A percentile compares a stretch with the other conserved stretches of the same genome.
Evolutionary conservation across 2,888 invertebrate species (phyloP).

Genomic region (Theodoxus fluviatilis): DNA sequence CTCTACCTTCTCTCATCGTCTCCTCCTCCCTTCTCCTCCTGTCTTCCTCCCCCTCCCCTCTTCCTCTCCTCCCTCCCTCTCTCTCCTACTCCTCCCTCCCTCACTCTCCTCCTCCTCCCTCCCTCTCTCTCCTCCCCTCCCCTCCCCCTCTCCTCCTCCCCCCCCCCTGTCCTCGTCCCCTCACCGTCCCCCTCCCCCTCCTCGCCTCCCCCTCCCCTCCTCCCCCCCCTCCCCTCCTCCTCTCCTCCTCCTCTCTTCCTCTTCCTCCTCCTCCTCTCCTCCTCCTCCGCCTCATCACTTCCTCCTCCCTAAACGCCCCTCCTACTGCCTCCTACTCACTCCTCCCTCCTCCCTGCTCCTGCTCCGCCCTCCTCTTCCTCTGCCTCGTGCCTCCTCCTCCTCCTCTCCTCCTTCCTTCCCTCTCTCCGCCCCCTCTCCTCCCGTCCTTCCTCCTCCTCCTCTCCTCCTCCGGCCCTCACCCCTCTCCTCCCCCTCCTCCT

Average conservation of each 20-base stretch:
- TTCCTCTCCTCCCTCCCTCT: not conserved
- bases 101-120: too few species aligned
- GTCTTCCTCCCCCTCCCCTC: not conserved
- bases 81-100: too few species aligned
- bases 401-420: not conserved
- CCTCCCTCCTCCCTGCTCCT: not conserved
- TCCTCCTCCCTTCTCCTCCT: not conserved
- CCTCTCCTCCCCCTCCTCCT: too few species aligned
- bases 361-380: not conserved
- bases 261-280: too few species aligned
- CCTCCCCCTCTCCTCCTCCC: not conserved
- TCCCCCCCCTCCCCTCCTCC: not conserved
- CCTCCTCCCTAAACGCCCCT: too few species aligned
- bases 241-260: too few species aligned
- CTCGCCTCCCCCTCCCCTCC: not conserved
- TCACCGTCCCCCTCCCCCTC: not conserved
- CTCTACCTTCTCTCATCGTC: not conserved
- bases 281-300: too few species aligned
- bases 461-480: not conserved
- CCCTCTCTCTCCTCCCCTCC: too few species aligned
- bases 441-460: not conserved
- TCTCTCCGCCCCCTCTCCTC: not conserved
- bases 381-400: not conserved
- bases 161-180: slow-evolving; percentile 2
- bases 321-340: not conserved